Conservation (phyloP, 2,888 invertebrate species). For the Andrena camellia region DNA sequence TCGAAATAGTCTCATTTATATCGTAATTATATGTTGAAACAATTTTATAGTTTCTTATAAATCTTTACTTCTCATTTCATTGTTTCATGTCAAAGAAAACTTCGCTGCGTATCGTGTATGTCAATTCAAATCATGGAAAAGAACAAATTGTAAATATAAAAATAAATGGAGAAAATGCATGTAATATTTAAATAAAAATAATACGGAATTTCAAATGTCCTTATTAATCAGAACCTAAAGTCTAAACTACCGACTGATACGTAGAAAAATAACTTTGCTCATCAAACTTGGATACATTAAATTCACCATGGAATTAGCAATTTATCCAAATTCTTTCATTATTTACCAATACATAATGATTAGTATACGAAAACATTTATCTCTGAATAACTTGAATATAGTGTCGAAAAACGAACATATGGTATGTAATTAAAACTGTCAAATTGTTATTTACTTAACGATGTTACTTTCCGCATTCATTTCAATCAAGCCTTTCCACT, state of each 20-base stretch:
- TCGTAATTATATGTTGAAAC: too few species aligned
- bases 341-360: background rate
- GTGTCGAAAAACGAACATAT: background rate
- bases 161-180: too few species aligned
- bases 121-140: too few species aligned
- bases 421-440: slow-evolving; percentile 13
- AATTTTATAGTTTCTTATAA: background rate
- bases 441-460: slow-evolving; percentile 8
- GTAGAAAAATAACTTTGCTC: too few species aligned
- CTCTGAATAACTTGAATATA: slow-evolving; percentile 9
- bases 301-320: too few species aligned
- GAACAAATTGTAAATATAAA: too few species aligned
- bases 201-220: too few species aligned
- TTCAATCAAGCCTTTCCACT: background rate
- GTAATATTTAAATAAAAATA: too few species aligned
- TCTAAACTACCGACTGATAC: too few species aligned
- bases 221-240: too few species aligned
- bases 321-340: background rate
- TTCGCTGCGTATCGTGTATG: too few species aligned
- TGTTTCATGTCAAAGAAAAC: background rate
- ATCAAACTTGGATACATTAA: too few species aligned
- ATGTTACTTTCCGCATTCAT: background rate
- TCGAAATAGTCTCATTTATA: background rate
- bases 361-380: background rate
- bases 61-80: background rate